Base-by-base conservation (phyloP, 2,797 vertebrate species). In the Cottoperca gobio region DNA sequence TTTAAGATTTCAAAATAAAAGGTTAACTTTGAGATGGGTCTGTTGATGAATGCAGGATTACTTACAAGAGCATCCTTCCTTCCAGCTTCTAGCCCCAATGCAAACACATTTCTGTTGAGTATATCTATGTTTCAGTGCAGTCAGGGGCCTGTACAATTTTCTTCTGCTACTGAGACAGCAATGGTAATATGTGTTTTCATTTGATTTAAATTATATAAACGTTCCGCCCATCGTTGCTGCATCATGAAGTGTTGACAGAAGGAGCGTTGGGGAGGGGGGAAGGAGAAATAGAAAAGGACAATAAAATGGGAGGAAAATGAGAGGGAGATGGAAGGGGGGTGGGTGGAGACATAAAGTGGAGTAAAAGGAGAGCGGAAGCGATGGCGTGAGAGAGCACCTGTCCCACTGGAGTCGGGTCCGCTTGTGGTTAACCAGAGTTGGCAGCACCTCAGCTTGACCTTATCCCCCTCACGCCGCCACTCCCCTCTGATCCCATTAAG, bases 401-500 rank as follows among this genome's bases (percentile, higher is more conserved):
- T 94, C 91, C 84, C 58, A 17, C 83, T 62, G 73, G 72, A 77
- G 70, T 80, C 48, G 40, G 78, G 87, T 85, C 55, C 46, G 67
- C 84, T 90, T 53, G 78, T 69, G 58, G 73, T 84, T 94, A 95
- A 95, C 87, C 81, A 82, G 86, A 92, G 90, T 90, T 94, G 94
- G 91, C 94, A 94, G 93, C 82, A 89, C 89, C 89, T 92, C 89
- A 81, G 90, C 85, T 91, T 89, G 89, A 93, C 86, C 91, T 91
- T 85, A 73, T 84, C 88, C 90, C 83, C 57, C 81, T 85, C 79
- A 87, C 40, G 75, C 81, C 61, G 80, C 86, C 33, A 42, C 86
- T 81, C 79, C 85, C 82, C 76, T 89, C 90, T 94, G 88, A 95
- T 94, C 93, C 91, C 88, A 93, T 95, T 94, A 95, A 71, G 57